Evolutionary conservation across 2,113 vertebrate genomes (phyloP).

Genomic region (Mustela lutreola): DNA sequence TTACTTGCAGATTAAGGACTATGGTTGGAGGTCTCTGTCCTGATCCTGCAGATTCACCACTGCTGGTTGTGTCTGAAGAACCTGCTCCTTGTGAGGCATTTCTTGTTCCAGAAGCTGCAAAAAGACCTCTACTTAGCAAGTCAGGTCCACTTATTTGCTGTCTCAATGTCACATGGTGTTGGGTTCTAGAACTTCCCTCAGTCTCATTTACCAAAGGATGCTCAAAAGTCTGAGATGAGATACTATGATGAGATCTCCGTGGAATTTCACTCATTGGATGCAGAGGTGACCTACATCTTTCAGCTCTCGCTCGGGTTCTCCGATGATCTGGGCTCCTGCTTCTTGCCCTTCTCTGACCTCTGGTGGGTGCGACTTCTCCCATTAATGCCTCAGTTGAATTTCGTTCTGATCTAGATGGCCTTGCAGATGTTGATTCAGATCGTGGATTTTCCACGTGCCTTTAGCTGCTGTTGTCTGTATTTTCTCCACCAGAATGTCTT

Average conservation of each 20-base stretch:
- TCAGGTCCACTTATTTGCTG: conserved; percentile 90
- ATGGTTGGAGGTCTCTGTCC: conserved; percentile 98
- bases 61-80: conserved; percentile 87
- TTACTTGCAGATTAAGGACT: conserved; percentile 98
- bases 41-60: conserved; percentile 84
- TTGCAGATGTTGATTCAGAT: conserved; percentile 84
- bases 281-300: conserved; percentile 96
- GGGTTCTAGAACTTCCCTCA: conserved; percentile 97
- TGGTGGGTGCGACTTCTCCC: conserved; percentile 86
- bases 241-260: conserved; percentile 88
- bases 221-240: conserved; percentile 89
- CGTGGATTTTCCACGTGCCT: conserved; percentile 87
- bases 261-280: conserved; percentile 90
- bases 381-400: conserved; percentile 81
- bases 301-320: conserved; percentile 94
- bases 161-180: conserved; percentile 94
- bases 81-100: conserved; percentile 86
- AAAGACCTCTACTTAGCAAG: conserved; percentile 85
- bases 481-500: conserved; percentile 87
- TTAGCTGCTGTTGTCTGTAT: conserved; percentile 88
- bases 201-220: conserved; percentile 88
- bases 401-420: conserved; percentile 84
- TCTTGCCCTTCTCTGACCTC: conserved; percentile 95
- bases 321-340: conserved; percentile 96
- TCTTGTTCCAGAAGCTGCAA: conserved; percentile 87